Evolutionary conservation across 2,113 vertebrate genomes (phyloP).

Genomic region (Toxostoma redivivum): DNA sequence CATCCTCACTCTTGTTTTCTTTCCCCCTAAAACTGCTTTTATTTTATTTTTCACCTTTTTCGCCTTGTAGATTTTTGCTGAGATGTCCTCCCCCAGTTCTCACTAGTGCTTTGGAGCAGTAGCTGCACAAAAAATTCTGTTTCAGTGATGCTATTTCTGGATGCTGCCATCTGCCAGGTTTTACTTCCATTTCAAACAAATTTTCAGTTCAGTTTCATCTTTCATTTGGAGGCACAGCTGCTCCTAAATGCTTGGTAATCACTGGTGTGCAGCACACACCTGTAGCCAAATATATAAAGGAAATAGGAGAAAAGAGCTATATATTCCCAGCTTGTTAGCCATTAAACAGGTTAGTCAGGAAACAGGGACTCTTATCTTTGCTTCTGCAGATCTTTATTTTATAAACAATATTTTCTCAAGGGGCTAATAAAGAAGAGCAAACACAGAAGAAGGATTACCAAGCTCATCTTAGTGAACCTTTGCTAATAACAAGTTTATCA

Average conservation of each 20-base stretch:
- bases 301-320: neutral
- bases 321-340: conserved; percentile 75
- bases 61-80: neutral
- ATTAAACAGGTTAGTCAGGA: conserved; percentile 78
- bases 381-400: conserved; percentile 87
- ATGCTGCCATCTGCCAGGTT: conserved; percentile 24
- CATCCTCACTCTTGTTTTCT: neutral
- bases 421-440: conserved; percentile 86
- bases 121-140: neutral
- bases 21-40: neutral
- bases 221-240: conserved; percentile 42
- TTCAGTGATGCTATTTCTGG: conserved; percentile 37
- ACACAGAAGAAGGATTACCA: conserved; percentile 79
- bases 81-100: neutral
- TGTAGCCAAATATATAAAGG: conserved; percentile 6
- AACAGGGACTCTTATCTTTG: conserved; percentile 83
- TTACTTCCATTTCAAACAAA: conserved; percentile 45
- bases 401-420: conserved; percentile 82
- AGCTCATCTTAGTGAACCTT: conserved; percentile 80
- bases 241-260: conserved; percentile 30
- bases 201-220: conserved; percentile 25
- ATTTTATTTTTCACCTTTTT: neutral
- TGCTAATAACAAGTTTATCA: conserved; percentile 96
- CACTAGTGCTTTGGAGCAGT: neutral
- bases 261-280: conserved; percentile 12